These are phyloP conservation scores for Gila robusta DNA, from an alignment of 2,797 vertebrate species.

Conservation along the genomic window DNA sequence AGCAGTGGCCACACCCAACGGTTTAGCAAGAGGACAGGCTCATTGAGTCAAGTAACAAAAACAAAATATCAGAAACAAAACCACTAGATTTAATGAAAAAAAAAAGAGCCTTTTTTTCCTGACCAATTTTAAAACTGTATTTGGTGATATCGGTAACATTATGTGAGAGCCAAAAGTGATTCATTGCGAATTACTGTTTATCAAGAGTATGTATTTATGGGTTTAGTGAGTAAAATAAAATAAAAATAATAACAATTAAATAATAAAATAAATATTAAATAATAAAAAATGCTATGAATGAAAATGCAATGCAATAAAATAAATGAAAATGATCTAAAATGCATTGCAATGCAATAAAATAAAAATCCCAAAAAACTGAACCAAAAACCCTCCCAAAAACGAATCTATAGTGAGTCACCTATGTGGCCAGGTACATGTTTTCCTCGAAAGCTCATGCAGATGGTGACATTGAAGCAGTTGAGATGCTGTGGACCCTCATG, in stretches of 20 bases:
- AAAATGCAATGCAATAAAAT: not conserved
- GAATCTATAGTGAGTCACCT: slow-evolving; percentile 77
- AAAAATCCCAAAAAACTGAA: not conserved
- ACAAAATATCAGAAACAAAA: not conserved
- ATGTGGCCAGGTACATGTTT: slow-evolving; percentile 90
- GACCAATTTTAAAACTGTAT: not conserved
- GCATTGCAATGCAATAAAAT: too few relatives aligned
- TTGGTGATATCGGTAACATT: not conserved
- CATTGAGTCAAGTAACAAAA: not conserved
- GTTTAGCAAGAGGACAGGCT: not conserved
- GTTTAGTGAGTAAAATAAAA: not conserved
- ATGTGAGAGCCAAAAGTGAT: not conserved
- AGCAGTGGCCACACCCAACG: not conserved
- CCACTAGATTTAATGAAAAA: not conserved
- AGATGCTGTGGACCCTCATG: slow-evolving; percentile 88
- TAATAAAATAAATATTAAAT: not conserved
- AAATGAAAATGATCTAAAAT: not conserved
- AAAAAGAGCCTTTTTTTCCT: not conserved
- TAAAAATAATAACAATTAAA: not conserved
- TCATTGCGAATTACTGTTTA: not conserved
- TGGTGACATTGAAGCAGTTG: slow-evolving; percentile 90
- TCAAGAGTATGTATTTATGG: not conserved
- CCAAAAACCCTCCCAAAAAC: not conserved
- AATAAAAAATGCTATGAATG: too few relatives aligned
- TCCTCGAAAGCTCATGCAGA: slow-evolving; percentile 89